Percentiles rank a stretch among this genome's conserved stretches.
Evolutionary conservation across 2,888 invertebrate species (phyloP).

Genomic region (Tortrix viridana): DNA sequence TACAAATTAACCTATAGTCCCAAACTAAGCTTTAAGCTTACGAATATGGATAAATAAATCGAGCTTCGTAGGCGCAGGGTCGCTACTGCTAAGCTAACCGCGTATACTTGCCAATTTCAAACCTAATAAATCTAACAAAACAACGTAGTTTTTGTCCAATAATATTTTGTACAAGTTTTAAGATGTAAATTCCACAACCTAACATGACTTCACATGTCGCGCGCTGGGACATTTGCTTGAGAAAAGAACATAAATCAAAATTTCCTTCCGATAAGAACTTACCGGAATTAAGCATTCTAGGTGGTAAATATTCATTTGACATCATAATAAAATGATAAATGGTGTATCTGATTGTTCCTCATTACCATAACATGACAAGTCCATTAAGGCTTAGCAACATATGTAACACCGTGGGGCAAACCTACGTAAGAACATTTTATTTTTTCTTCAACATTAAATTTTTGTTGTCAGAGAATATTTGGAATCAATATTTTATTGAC

Average conservation of each 20-base stretch:
- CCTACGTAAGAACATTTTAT: conserved; percentile 52
- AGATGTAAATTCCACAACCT: background rate
- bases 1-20: no score
- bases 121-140: no score
- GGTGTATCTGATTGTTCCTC: conserved; percentile 65
- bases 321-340: conserved; percentile 74
- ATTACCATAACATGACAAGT: conserved; percentile 83
- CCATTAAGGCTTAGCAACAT: conserved; percentile 72
- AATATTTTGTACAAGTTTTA: background rate
- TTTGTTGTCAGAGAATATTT: no score
- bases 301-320: conserved; percentile 56
- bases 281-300: conserved; percentile 60
- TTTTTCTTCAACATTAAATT: conserved; percentile 41
- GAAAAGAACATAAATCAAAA: conserved; percentile 65
- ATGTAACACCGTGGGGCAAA: conserved; percentile 53
- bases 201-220: background rate
- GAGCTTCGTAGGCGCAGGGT: no score
- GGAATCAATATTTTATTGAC: no score
- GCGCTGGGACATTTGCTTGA: background rate
- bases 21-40: no score
- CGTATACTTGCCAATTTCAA: no score
- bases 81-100: no score
- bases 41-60: no score
- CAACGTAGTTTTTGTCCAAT: background rate
- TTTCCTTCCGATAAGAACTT: conserved; percentile 59